Percentiles rank a stretch among this genome's conserved stretches.
These are phyloP conservation scores for Monopis laevigella DNA, from an alignment of 2,888 invertebrate species.

Conservation along the genomic window DNA sequence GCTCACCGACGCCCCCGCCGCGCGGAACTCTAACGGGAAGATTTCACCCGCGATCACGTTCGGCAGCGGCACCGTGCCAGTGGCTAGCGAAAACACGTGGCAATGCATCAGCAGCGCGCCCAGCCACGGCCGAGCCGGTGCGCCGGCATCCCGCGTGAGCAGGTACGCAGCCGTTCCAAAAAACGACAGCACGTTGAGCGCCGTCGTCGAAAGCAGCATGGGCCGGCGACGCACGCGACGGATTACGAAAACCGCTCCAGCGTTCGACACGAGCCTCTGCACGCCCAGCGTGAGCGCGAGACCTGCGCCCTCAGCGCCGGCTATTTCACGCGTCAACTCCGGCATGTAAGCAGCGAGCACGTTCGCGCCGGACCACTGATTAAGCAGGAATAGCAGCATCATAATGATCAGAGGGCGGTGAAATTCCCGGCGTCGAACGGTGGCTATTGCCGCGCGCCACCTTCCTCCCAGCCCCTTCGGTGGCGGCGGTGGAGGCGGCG, in stretches of 20 bases:
- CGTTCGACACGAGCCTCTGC: constrained; percentile 41
- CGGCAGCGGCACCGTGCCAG: constrained; percentile 70
- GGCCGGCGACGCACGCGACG: constrained; percentile 42
- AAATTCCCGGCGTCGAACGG: constrained; percentile 30
- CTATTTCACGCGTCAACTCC: constrained; percentile 37
- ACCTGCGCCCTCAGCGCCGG: constrained; percentile 34
- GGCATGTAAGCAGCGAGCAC: constrained; percentile 33
- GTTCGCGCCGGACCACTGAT: constrained; percentile 36
- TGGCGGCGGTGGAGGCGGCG: constrained; percentile 27
- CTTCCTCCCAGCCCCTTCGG: not conserved
- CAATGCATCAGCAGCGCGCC: constrained; percentile 34
- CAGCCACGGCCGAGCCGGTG: constrained; percentile 33
- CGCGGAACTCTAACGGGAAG: constrained; percentile 67
- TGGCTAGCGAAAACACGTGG: constrained; percentile 61
- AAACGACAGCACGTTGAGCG: constrained; percentile 32
- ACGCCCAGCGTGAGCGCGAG: constrained; percentile 38
- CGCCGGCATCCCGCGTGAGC: constrained; percentile 24
- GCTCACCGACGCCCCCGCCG: constrained; percentile 58
- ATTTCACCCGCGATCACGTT: constrained; percentile 76
- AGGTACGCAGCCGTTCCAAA: constrained; percentile 31
- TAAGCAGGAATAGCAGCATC: constrained; percentile 34
- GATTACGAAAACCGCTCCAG: constrained; percentile 38
- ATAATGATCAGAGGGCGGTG: constrained; percentile 40
- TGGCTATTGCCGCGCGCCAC: not conserved
- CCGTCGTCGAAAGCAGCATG: constrained; percentile 33